phyloP scores from a whole-genome alignment of 2,113 vertebrate genomes.

The Indicator maculatus region DNA sequence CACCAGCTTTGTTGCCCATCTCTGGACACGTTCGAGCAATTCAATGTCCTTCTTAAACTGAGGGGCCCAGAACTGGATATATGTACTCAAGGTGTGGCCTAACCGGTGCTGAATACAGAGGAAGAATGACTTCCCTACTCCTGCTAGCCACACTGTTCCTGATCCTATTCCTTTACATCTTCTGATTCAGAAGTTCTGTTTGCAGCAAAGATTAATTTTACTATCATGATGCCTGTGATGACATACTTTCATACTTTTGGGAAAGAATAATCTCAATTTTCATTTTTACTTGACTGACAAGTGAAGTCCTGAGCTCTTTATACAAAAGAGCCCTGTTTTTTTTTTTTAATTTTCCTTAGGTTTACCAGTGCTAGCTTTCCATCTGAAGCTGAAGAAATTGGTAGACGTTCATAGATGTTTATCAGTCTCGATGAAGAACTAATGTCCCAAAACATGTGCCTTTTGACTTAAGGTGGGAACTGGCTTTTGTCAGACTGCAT shows the following conservation, averaged over 20 bases:
- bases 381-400: background rate
- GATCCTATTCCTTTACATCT: background rate
- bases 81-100: too few species aligned
- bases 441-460: background rate
- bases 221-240: background rate
- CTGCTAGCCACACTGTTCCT: too few species aligned
- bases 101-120: too few species aligned
- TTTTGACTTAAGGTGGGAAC: background rate
- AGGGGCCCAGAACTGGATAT: too few species aligned
- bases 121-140: too few species aligned
- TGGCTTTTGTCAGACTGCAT: background rate
- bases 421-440: background rate
- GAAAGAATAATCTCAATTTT: background rate
- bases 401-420: background rate
- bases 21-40: too few species aligned
- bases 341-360: background rate
- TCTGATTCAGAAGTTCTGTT: background rate
- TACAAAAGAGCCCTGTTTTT: background rate
- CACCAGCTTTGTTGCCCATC: too few species aligned
- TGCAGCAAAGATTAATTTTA: background rate
- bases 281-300: background rate
- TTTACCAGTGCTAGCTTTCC: background rate
- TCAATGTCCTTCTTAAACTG: too few species aligned
- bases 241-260: background rate
- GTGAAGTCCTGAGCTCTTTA: background rate